Conservation (phyloP, 2,113 vertebrate genomes). For the Furnarius figulus region DNA sequence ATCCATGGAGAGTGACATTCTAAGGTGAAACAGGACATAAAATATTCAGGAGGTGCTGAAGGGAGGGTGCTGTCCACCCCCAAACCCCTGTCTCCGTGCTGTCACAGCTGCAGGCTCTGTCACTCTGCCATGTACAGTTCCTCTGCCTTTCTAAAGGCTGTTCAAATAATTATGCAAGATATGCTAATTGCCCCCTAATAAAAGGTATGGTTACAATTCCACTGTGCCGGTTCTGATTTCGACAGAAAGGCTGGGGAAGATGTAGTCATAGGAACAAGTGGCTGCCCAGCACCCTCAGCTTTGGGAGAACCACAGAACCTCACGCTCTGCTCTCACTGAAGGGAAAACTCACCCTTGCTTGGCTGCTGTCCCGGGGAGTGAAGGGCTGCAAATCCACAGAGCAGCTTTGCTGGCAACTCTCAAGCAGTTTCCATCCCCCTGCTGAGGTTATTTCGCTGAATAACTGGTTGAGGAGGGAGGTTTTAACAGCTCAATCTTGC, state of each 20-base stretch:
- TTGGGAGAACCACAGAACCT: background rate
- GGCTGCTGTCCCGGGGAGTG: background rate
- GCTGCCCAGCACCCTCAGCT: background rate
- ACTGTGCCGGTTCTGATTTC: background rate
- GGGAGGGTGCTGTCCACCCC: background rate
- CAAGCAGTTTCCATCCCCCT: background rate
- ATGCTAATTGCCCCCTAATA: slow-evolving; percentile 18
- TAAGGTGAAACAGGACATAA: background rate
- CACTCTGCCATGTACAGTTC: background rate
- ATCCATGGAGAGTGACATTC: background rate
- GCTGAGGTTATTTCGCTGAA: background rate
- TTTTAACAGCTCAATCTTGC: background rate
- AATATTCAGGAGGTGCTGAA: background rate
- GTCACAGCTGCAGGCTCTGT: background rate
- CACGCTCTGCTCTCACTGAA: background rate
- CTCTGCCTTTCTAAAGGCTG: background rate
- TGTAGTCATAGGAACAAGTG: slow-evolving; percentile 50
- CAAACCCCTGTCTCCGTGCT: background rate
- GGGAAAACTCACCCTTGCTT: background rate
- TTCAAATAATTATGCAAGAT: slow-evolving; percentile 3
- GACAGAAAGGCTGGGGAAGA: background rate
- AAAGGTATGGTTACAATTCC: slow-evolving; percentile 2
- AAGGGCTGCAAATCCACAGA: background rate
- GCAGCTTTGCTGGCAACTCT: background rate
- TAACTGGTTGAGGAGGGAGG: background rate